These are phyloP conservation scores for Dastarcus helophoroides DNA, from an alignment of 2,888 invertebrate genomes.

Conservation along the genomic window DNA sequence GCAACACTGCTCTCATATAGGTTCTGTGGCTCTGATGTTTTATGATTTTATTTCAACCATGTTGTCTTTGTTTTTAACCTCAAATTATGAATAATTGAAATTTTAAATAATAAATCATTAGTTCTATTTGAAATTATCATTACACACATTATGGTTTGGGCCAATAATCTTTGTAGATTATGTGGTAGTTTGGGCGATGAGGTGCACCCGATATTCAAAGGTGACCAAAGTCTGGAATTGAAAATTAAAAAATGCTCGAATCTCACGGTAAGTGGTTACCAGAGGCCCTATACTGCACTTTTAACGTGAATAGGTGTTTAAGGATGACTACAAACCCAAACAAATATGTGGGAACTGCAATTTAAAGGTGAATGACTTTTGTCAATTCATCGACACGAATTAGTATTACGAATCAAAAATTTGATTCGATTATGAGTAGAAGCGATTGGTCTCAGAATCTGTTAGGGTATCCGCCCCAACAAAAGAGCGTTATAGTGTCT, in stretches of 20 bases:
- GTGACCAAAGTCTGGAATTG: conserved; percentile 22
- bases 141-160: conserved; percentile 25
- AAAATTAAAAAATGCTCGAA: conserved; percentile 34
- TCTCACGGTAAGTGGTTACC: conserved; percentile 25
- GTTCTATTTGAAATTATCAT: too few relatives aligned
- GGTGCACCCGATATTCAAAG: conserved; percentile 26
- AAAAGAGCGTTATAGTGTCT: conserved; percentile 19
- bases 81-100: too few relatives aligned
- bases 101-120: too few relatives aligned
- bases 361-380: conserved; percentile 32
- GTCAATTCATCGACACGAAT: conserved; percentile 29
- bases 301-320: conserved; percentile 30
- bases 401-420: conserved; percentile 30
- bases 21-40: too few relatives aligned
- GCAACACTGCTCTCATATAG: too few relatives aligned
- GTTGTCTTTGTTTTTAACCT: too few relatives aligned
- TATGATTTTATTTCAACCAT: too few relatives aligned
- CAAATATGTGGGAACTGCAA: conserved; percentile 32
- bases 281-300: too few relatives aligned
- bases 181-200: conserved; percentile 29
- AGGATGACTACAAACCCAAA: conserved; percentile 34
- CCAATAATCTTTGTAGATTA: conserved; percentile 28
- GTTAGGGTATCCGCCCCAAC: conserved; percentile 10
- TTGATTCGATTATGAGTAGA: conserved; percentile 24
- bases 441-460: conserved; percentile 10